Percentiles rank a stretch among this genome's conserved stretches.
Evolutionary conservation across 2,797 vertebrate species (phyloP).

Genomic region (Microctenopoma stevenorrisi): DNA sequence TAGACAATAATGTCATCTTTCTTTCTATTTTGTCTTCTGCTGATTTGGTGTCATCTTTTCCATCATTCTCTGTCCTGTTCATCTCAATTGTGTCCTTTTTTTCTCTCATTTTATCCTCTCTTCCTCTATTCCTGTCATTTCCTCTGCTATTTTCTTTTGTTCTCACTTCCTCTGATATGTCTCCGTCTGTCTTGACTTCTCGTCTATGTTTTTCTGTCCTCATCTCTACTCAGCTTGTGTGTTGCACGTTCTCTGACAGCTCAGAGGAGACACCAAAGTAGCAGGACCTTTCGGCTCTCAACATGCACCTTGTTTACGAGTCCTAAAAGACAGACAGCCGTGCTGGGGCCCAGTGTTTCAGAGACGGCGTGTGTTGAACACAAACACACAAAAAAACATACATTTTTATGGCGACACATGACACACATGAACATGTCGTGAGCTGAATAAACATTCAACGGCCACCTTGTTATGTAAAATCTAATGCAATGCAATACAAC

Average conservation of each 20-base stretch:
- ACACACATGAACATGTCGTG: slow-evolving; percentile 25
- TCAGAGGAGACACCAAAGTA: slow-evolving; percentile 73
- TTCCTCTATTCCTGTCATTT: not conserved
- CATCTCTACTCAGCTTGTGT: slow-evolving; percentile 6
- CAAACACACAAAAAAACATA: slow-evolving; percentile 36
- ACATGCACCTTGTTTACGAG: slow-evolving; percentile 69
- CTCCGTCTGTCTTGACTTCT: slow-evolving; percentile 32
- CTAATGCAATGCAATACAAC: too few species aligned
- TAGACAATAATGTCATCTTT: not conserved
- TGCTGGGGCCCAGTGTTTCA: slow-evolving; percentile 53
- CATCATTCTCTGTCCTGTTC: not conserved
- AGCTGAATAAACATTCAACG: slow-evolving; percentile 9
- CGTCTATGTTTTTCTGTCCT: slow-evolving; percentile 42
- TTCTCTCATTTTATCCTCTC: not conserved
- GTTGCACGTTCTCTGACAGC: slow-evolving; percentile 63
- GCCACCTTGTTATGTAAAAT: too few species aligned
- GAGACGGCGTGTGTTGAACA: slow-evolving; percentile 43
- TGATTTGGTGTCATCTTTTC: not conserved
- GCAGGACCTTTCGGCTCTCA: slow-evolving; percentile 68
- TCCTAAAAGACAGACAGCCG: slow-evolving; percentile 66
- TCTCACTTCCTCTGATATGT: slow-evolving; percentile 3
- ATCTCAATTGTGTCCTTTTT: not conserved
- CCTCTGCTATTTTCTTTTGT: not conserved
- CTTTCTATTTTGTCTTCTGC: not conserved
- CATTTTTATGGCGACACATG: slow-evolving; percentile 36